phyloP scores from a whole-genome alignment of 2,113 vertebrate species.

The Gadus macrocephalus region DNA sequence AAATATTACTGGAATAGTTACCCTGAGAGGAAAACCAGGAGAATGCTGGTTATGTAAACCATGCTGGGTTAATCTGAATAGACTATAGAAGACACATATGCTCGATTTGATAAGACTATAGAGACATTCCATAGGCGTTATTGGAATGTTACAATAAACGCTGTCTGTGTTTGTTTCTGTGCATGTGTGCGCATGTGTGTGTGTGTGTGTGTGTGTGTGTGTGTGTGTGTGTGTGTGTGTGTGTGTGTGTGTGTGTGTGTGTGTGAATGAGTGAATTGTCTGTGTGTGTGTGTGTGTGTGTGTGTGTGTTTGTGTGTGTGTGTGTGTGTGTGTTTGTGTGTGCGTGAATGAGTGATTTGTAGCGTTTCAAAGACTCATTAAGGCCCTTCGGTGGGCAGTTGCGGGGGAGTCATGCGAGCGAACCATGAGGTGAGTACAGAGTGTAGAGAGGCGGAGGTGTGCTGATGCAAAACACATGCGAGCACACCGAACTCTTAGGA shows the following conservation, averaged over 20 bases:
- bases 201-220: constrained; percentile 10
- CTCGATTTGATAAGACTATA: constrained; percentile 39
- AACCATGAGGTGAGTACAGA: constrained; percentile 1
- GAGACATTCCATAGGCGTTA: constrained; percentile 51
- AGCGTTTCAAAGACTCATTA: background rate
- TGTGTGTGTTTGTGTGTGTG: background rate
- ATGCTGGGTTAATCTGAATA: constrained; percentile 48
- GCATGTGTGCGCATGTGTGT: constrained; percentile 26
- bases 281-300: no score
- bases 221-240: constrained; percentile 2
- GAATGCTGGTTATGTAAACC: constrained; percentile 47
- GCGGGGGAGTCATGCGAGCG: no score
- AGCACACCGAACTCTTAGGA: constrained; percentile 29
- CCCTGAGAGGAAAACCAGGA: constrained; percentile 37
- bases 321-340: constrained; percentile 6
- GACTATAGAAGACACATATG: constrained; percentile 9
- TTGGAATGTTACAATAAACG: constrained; percentile 55
- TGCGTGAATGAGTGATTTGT: background rate
- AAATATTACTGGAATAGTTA: constrained; percentile 36
- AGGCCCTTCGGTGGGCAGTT: no score
- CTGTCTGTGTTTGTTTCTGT: constrained; percentile 28
- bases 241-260: constrained; percentile 1
- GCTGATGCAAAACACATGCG: constrained; percentile 64
- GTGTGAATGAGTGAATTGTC: background rate
- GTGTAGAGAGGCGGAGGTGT: background rate